Conservation (phyloP, 2,113 vertebrate genomes). For the Machaerirhynchus nigripectus region DNA sequence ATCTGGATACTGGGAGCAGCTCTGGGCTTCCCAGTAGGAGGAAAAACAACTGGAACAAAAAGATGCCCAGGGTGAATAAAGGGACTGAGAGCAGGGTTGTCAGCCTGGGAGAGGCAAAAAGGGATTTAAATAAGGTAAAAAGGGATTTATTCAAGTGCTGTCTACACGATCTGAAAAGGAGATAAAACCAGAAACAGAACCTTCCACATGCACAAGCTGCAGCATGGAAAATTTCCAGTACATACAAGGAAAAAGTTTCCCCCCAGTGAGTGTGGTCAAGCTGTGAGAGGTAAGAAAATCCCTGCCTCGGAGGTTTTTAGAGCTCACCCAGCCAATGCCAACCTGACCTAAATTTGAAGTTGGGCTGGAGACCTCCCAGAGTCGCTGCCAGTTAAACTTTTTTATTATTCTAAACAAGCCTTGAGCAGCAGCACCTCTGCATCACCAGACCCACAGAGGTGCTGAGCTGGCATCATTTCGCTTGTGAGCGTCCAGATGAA, state of each 20-base stretch:
- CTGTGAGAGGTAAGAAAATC: not conserved
- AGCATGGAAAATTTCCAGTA: not conserved
- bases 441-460: not conserved
- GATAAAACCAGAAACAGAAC: not conserved
- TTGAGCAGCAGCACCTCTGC: not conserved
- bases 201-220: not conserved
- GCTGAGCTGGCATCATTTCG: not conserved
- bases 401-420: not conserved
- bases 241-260: not conserved
- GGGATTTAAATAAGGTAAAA: not conserved
- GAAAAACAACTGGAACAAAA: not conserved
- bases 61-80: accelerated
- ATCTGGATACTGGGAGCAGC: not conserved
- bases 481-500: not conserved
- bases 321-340: not conserved
- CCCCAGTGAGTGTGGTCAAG: not conserved
- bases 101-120: not conserved
- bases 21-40: not conserved
- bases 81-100: not conserved
- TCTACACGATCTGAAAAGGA: not conserved
- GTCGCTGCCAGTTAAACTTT: not conserved
- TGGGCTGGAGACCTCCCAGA: not conserved
- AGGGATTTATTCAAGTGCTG: not conserved
- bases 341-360: not conserved
- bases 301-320: not conserved